These are phyloP conservation scores for Hemiscyllium ocellatum DNA, from an alignment of 2,113 vertebrate genomes.

Conservation along the genomic window DNA sequence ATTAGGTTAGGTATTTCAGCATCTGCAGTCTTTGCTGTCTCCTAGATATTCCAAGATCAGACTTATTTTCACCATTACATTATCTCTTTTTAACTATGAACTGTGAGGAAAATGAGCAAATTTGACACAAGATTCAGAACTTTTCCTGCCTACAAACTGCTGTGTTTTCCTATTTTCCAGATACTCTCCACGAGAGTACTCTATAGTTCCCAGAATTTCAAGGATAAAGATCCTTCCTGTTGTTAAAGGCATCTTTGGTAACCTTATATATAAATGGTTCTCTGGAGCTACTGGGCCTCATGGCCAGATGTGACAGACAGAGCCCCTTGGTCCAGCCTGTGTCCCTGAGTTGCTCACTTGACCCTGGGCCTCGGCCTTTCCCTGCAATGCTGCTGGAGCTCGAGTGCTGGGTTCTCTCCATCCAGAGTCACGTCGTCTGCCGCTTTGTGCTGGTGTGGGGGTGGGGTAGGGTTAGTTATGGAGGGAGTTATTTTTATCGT, in stretches of 20 bases:
- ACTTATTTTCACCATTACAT: neutral
- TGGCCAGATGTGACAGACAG: too few relatives aligned
- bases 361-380: neutral
- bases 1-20: neutral
- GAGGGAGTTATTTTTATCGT: too few relatives aligned
- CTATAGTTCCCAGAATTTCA: neutral
- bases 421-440: slow-evolving; percentile 95
- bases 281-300: too few relatives aligned
- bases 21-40: too few relatives aligned
- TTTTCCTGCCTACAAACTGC: neutral
- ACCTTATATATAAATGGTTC: neutral
- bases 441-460: slow-evolving; percentile 65
- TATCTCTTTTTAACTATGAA: neutral
- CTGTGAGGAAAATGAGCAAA: neutral
- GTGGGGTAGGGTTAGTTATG: too few relatives aligned
- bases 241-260: neutral
- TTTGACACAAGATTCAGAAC: neutral
- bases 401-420: slow-evolving; percentile 87
- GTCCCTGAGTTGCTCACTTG: too few relatives aligned
- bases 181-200: neutral
- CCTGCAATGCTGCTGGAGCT: slow-evolving; percentile 52
- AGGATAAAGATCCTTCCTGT: neutral
- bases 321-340: too few relatives aligned
- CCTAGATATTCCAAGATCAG: neutral
- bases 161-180: neutral